phyloP scores from a whole-genome alignment of 92 coral and sea anemone species.

The Parazoanthus darwini region DNA sequence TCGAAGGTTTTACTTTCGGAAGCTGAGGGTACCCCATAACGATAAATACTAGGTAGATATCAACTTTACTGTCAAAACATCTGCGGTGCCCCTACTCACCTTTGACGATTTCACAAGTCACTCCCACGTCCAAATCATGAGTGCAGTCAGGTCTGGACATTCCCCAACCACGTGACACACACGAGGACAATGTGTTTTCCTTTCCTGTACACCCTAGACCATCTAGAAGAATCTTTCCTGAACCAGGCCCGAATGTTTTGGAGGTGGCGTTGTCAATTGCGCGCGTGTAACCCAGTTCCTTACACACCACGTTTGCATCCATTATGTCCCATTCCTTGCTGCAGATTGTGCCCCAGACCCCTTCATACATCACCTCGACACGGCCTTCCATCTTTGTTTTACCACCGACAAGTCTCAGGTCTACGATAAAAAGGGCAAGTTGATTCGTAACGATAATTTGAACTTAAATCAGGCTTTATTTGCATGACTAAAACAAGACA shows the following conservation, averaged over 20 bases:
- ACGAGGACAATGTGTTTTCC: slow-evolving; percentile 23
- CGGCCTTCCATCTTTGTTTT: slow-evolving; percentile 40
- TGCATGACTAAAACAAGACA: too few species aligned
- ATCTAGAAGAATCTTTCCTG: slow-evolving; percentile 22
- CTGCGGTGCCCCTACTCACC: neutral
- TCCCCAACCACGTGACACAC: slow-evolving; percentile 33
- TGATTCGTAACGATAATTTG: too few species aligned
- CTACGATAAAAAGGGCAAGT: neutral
- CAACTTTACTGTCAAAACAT: neutral
- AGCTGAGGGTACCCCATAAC: too few species aligned
- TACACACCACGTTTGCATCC: slow-evolving; percentile 32
- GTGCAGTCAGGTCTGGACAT: slow-evolving; percentile 16
- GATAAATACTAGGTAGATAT: too few species aligned
- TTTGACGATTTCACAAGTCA: slow-evolving; percentile 13
- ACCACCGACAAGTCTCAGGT: slow-evolving; percentile 33
- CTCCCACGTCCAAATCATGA: slow-evolving; percentile 22
- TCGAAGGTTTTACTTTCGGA: neutral
- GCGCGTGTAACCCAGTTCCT: slow-evolving; percentile 32
- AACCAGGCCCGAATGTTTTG: slow-evolving; percentile 28
- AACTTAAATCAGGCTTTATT: too few species aligned
- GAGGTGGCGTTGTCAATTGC: slow-evolving; percentile 35
- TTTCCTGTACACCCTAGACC: slow-evolving; percentile 9
- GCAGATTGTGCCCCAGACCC: slow-evolving; percentile 45
- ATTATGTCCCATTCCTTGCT: slow-evolving; percentile 29
- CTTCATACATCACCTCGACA: slow-evolving; percentile 19